phyloP scores from a whole-genome alignment of 1,140 invertebrate species.

The Caerostris darwini region DNA sequence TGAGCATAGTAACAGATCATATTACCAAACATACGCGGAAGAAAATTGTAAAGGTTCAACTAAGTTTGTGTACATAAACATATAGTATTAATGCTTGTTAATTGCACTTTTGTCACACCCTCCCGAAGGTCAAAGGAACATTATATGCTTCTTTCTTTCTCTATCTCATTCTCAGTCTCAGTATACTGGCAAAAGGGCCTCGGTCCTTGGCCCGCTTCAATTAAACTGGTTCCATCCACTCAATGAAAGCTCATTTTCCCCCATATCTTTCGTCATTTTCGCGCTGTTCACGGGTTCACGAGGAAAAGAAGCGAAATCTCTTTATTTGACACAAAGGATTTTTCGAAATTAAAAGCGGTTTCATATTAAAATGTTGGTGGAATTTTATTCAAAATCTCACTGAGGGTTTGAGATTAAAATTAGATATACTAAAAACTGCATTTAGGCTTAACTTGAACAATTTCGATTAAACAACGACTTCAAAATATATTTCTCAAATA shows the following conservation, averaged over 20 bases:
- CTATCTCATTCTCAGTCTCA: background rate
- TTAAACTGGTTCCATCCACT: constrained; percentile 49
- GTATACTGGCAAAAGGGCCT: background rate
- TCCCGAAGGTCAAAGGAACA: background rate
- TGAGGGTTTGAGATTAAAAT: too few species aligned
- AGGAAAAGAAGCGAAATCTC: background rate
- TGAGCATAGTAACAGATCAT: background rate
- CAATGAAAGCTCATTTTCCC: constrained; percentile 42
- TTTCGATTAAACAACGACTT: too few species aligned
- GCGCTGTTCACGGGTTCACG: background rate
- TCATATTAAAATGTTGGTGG: too few species aligned
- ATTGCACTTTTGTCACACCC: background rate
- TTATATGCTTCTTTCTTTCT: background rate
- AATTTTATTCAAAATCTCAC: too few species aligned
- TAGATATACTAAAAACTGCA: too few species aligned
- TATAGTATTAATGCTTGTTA: background rate
- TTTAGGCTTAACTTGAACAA: too few species aligned
- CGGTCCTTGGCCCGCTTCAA: constrained; percentile 37
- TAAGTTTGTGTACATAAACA: background rate
- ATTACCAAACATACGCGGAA: background rate
- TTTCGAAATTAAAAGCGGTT: background rate
- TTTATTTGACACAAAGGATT: background rate
- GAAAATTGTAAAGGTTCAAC: background rate
- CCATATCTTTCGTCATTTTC: background rate
- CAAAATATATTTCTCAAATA: too few species aligned